Base-by-base conservation (phyloP, 2,888 invertebrate genomes). In the Brenthis ino region DNA sequence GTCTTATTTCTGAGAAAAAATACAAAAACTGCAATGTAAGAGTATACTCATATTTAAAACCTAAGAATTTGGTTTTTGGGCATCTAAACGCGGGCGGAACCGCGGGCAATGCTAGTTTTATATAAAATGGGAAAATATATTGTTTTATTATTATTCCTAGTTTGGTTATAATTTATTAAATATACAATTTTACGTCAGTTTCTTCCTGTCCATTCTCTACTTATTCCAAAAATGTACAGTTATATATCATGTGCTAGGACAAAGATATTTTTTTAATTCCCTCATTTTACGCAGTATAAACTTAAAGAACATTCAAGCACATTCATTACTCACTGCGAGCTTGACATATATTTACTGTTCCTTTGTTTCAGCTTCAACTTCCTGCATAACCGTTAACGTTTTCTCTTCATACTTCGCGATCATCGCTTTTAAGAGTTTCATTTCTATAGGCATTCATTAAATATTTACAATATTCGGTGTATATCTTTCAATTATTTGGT, bases 241-340 rank as follows among this genome's bases (percentile, higher is more conserved):
- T 60, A 60, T 5, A 60, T 43, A 63, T 63, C 20, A 53, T 53
- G 37, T 16, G 33, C 33, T 4, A 33, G 13, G 16, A 51, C 33
- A 51, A 33, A 33, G 2, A 16, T 37, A 51, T 63, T 63, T 58
- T 53, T 53, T 53, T 51, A 53, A 63, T 63, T 43, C 53, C 33
- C 60, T 60, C 56, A 71, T 71, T 64, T 67, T 37, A 68, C 61
- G 66, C 67, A 69, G 63, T 58, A 72, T 72, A 66, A 71, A 70
- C 69, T 69, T 60, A 55, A 76, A 78, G 80, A 80, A 79, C 79
- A 76, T 78, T 69, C 80, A 72, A 75, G 80, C 78, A 81, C 82
- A 83, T 86, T 85, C 81, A 83, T 84, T 82, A 83, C 81, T 83
- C 81, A 82, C 77, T 76, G 69, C 75, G 68, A 78, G 77, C 78